A percentile compares a stretch with the other conserved stretches of the same genome.
These are phyloP conservation scores for Centruroides sculpturatus DNA, from an alignment of 1,140 invertebrate species.

Conservation along the genomic window DNA sequence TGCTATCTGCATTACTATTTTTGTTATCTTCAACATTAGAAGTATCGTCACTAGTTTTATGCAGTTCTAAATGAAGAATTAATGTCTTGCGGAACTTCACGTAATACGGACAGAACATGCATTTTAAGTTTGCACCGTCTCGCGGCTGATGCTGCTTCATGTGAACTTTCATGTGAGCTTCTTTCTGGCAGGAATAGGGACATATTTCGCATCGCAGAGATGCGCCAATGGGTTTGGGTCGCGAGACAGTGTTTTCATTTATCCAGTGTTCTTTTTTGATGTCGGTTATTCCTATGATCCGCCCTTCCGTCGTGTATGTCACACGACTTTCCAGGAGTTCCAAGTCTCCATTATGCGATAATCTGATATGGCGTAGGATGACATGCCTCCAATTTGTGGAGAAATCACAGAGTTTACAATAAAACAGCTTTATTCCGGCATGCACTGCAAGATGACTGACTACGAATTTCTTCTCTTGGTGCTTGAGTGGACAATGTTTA, in stretches of 20 bases:
- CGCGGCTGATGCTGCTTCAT: constrained; percentile 53
- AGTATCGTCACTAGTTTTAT: constrained; percentile 17
- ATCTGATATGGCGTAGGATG: constrained; percentile 32
- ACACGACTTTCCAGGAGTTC: constrained; percentile 16
- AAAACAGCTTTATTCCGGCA: constrained; percentile 33
- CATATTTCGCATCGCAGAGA: constrained; percentile 48
- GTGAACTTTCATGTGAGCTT: constrained; percentile 48
- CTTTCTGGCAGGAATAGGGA: constrained; percentile 51
- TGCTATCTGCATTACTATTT: background rate
- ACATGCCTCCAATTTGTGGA: constrained; percentile 64
- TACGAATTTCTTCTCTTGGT: constrained; percentile 46
- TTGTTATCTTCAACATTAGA: constrained; percentile 7
- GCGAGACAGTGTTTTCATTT: constrained; percentile 11
- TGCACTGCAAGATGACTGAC: constrained; percentile 35
- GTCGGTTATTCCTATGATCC: background rate
- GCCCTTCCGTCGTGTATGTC: constrained; percentile 13
- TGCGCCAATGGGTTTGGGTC: too few species aligned
- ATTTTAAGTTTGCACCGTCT: constrained; percentile 55
- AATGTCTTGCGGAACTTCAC: constrained; percentile 25
- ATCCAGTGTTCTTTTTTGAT: background rate
- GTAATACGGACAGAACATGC: constrained; percentile 50
- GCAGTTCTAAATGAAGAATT: constrained; percentile 29
- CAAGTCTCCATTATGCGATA: constrained; percentile 11
- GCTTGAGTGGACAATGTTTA: constrained; percentile 30
- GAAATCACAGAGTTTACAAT: constrained; percentile 57